Evolutionary conservation across 2,888 invertebrate species (phyloP).

Genomic region (Mythimna loreyi): DNA sequence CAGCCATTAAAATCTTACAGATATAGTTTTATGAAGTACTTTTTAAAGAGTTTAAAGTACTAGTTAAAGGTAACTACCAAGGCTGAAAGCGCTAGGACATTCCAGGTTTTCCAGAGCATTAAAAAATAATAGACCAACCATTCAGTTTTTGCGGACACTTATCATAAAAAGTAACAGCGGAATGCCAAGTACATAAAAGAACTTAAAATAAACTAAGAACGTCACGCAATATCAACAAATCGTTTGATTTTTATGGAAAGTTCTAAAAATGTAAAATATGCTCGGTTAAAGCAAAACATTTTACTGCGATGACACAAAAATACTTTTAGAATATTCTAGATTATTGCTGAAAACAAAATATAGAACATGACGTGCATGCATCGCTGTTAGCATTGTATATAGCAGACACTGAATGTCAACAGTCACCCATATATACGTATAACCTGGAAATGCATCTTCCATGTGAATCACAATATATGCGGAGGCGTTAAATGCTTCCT

Average conservation of each 20-base stretch:
- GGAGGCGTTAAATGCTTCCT: conserved; percentile 46
- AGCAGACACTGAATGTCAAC: conserved; percentile 39
- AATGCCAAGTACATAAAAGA: conserved; percentile 3
- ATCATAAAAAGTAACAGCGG: conserved; percentile 29
- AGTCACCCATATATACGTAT: conserved; percentile 32
- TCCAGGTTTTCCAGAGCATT: not conserved
- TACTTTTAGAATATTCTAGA: conserved; percentile 36
- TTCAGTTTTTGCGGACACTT: conserved; percentile 15
- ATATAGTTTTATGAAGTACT: not conserved
- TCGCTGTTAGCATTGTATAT: conserved; percentile 16
- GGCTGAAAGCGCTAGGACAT: not conserved
- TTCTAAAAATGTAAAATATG: conserved; percentile 30
- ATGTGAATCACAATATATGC: conserved; percentile 37
- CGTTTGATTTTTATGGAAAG: conserved; percentile 25
- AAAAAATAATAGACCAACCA: conserved; percentile 4
- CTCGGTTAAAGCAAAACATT: conserved; percentile 28
- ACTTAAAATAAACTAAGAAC: conserved; percentile 17
- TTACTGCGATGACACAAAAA: conserved; percentile 32
- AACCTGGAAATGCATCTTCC: conserved; percentile 52
- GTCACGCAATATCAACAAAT: conserved; percentile 33
- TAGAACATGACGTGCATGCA: conserved; percentile 23
- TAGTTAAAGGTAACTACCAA: conserved; percentile 1
- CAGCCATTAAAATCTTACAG: not conserved
- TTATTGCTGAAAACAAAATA: conserved; percentile 37
- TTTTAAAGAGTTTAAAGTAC: not conserved